phyloP scores from a whole-genome alignment of 2,888 invertebrate genomes.

The Seladonia tumulorum region DNA sequence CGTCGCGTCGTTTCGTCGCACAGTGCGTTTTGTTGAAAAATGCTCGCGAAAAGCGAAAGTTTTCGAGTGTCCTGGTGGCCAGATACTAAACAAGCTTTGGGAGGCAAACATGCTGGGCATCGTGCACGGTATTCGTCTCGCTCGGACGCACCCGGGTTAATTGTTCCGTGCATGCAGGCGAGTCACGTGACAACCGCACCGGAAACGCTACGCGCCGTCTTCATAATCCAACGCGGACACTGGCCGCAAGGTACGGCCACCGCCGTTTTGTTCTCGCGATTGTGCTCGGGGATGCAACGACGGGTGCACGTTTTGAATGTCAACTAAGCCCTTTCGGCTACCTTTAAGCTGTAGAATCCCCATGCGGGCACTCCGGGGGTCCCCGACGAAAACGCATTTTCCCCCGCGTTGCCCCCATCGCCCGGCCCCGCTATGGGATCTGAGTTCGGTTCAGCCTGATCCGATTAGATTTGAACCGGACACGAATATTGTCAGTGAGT shows the following conservation, averaged over 20 bases:
- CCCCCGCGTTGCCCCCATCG: not conserved
- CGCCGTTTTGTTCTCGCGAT: slow-evolving; percentile 47
- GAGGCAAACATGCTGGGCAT: slow-evolving; percentile 50
- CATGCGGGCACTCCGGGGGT: not conserved
- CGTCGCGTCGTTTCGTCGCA: too few species aligned
- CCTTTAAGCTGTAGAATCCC: slow-evolving; percentile 24
- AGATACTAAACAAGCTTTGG: slow-evolving; percentile 32
- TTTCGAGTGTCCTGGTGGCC: not conserved
- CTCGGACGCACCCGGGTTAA: slow-evolving; percentile 54
- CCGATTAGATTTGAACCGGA: slow-evolving; percentile 13
- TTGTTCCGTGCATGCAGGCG: slow-evolving; percentile 51
- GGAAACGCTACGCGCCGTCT: slow-evolving; percentile 46
- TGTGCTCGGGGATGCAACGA: slow-evolving; percentile 30
- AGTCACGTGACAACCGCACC: slow-evolving; percentile 42
- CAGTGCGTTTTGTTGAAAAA: not conserved
- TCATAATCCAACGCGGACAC: slow-evolving; percentile 50
- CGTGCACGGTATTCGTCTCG: slow-evolving; percentile 19
- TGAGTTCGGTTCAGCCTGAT: slow-evolving; percentile 11
- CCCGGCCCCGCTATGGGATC: not conserved
- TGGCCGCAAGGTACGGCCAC: slow-evolving; percentile 35
- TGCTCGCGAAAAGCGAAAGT: not conserved
- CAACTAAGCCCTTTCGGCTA: slow-evolving; percentile 32
- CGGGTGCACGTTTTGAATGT: slow-evolving; percentile 41
- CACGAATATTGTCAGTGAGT: slow-evolving; percentile 13
- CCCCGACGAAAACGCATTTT: not conserved